Evolutionary conservation across 2,113 vertebrate species (phyloP).

Genomic region (Sigmodon hispidus): DNA sequence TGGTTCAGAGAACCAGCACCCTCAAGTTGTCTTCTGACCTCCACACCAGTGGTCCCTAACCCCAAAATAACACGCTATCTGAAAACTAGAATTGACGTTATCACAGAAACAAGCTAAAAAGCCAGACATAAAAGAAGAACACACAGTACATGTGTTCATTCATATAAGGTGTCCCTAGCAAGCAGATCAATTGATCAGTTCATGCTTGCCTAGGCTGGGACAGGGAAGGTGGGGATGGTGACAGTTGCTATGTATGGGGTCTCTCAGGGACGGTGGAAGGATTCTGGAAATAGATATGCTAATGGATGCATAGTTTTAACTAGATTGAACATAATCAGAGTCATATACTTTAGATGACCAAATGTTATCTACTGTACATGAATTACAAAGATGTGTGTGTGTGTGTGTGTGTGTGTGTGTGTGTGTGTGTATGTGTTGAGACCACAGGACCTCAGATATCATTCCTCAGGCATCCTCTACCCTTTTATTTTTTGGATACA

Average conservation of each 20-base stretch:
- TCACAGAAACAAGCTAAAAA: not conserved
- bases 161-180: not conserved
- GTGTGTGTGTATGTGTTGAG: not conserved
- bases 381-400: not conserved
- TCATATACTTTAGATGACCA: not conserved
- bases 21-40: not conserved
- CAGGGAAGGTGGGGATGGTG: accelerated
- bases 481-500: not conserved
- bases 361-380: not conserved
- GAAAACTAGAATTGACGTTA: not conserved
- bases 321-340: not conserved
- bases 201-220: not conserved
- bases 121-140: not conserved
- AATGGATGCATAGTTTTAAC: not conserved
- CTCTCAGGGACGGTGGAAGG: not conserved
- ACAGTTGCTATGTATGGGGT: not conserved
- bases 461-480: not conserved
- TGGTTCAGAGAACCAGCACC: not conserved
- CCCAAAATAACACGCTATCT: not conserved
- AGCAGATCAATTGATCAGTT: not conserved
- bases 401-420: no score
- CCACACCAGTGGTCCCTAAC: not conserved
- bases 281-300: not conserved
- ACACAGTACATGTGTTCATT: not conserved
- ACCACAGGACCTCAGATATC: not conserved